These are phyloP conservation scores for Drosophila sproati DNA, from an alignment of 1,140 invertebrate species.

Conservation along the genomic window DNA sequence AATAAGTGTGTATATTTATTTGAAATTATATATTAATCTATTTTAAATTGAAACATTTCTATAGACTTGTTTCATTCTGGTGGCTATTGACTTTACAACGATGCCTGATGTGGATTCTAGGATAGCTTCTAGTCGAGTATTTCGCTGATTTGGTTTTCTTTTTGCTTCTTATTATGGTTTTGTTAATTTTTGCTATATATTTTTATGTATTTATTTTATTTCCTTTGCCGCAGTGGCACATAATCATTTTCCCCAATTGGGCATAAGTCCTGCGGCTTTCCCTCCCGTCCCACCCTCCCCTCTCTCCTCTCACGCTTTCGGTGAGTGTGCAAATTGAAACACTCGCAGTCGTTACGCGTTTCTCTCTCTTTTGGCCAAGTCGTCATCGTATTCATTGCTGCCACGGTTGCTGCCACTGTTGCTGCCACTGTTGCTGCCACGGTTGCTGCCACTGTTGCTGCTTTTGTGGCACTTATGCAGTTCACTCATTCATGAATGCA, in stretches of 20 bases:
- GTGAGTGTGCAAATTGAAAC: slow-evolving; percentile 70
- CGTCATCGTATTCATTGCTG: slow-evolving; percentile 32
- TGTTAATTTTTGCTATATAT: slow-evolving; percentile 24
- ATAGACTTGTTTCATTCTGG: too few relatives aligned
- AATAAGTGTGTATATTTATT: too few relatives aligned
- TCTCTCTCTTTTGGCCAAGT: slow-evolving; percentile 40
- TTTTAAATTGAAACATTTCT: too few relatives aligned
- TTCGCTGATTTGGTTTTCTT: not conserved
- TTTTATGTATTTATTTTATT: slow-evolving; percentile 35
- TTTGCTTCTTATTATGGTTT: not conserved
- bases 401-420: slow-evolving; percentile 20
- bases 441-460: slow-evolving; percentile 17
- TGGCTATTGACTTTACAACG: too few relatives aligned
- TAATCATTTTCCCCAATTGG: slow-evolving; percentile 80
- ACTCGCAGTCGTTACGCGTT: slow-evolving; percentile 63
- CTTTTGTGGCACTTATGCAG: slow-evolving; percentile 59
- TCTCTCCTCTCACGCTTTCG: not conserved
- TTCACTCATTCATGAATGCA: slow-evolving; percentile 81
- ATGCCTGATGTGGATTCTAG: too few relatives aligned
- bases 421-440: slow-evolving; percentile 20
- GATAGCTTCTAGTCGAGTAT: not conserved
- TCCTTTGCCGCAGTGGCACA: slow-evolving; percentile 74
- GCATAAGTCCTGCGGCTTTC: slow-evolving; percentile 72
- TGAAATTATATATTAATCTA: too few relatives aligned
- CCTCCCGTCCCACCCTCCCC: not conserved